These are phyloP conservation scores for Papilio gigon DNA, from an alignment of 2,888 invertebrate genomes.

Conservation along the genomic window DNA sequence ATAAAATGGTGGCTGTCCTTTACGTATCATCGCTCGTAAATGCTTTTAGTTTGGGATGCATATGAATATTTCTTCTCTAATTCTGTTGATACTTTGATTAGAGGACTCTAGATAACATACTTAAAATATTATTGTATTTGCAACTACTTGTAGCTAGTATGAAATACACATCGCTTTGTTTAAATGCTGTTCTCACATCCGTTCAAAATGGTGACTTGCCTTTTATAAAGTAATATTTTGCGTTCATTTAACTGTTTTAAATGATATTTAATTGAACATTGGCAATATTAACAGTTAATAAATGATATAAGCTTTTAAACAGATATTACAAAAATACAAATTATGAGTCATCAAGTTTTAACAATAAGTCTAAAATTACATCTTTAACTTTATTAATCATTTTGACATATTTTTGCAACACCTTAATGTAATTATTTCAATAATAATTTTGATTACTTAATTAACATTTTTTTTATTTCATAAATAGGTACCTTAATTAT, in stretches of 20 bases:
- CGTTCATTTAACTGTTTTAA: conserved; percentile 36
- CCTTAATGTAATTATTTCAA: too few relatives aligned
- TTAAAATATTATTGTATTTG: conserved; percentile 58
- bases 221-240: conserved; percentile 53
- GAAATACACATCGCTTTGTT: conserved; percentile 76
- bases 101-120: conserved; percentile 56
- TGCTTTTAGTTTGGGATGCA: conserved; percentile 61
- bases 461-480: not conserved
- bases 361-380: conserved; percentile 18
- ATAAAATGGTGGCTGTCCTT: conserved; percentile 82
- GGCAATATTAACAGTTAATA: not conserved
- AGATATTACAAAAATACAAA: conserved; percentile 31
- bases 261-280: conserved; percentile 27
- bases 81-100: conserved; percentile 55
- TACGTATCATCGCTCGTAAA: conserved; percentile 69
- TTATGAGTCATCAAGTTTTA: conserved; percentile 46
- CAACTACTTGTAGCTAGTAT: conserved; percentile 52
- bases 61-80: conserved; percentile 53
- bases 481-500: too few relatives aligned
- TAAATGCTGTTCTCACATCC: conserved; percentile 75
- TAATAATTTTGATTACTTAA: not conserved
- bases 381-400: too few relatives aligned
- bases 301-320: not conserved
- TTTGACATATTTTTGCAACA: too few relatives aligned
- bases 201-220: conserved; percentile 86